Conservation (phyloP, 2,113 vertebrate species). For the Psophia crepitans region DNA sequence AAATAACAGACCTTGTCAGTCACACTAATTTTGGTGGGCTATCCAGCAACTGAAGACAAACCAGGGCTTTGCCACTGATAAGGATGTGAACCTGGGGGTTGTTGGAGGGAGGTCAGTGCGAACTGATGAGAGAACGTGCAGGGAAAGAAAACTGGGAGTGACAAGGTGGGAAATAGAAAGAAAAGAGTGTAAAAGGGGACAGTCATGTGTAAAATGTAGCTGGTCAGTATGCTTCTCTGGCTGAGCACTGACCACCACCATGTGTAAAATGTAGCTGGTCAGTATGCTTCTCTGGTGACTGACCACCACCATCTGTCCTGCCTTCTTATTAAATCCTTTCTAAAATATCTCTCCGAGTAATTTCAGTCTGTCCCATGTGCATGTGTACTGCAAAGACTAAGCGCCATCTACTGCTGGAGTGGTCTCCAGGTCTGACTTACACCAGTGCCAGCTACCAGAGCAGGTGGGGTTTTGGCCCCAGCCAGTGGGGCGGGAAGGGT, state of each 20-base stretch:
- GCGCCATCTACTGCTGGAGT: not conserved
- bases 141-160: not conserved
- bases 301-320: not conserved
- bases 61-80: not conserved
- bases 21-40: not conserved
- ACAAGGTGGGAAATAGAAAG: not conserved
- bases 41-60: not conserved
- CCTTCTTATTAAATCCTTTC: not conserved
- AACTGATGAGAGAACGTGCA: not conserved
- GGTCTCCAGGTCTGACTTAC: not conserved
- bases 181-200: not conserved
- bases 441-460: not conserved
- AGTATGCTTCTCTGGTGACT: no score
- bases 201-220: rapidly evolving
- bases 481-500: rapidly evolving
- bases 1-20: not conserved
- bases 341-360: not conserved
- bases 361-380: not conserved
- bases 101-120: not conserved
- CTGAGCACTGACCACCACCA: not conserved
- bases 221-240: no score
- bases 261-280: not conserved
- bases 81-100: not conserved
- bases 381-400: not conserved
- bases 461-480: not conserved